A percentile compares a stretch with the other conserved stretches of the same genome.
Evolutionary conservation across 2,797 vertebrate genomes (phyloP).

Genomic region (Synaphobranchus kaupii): DNA sequence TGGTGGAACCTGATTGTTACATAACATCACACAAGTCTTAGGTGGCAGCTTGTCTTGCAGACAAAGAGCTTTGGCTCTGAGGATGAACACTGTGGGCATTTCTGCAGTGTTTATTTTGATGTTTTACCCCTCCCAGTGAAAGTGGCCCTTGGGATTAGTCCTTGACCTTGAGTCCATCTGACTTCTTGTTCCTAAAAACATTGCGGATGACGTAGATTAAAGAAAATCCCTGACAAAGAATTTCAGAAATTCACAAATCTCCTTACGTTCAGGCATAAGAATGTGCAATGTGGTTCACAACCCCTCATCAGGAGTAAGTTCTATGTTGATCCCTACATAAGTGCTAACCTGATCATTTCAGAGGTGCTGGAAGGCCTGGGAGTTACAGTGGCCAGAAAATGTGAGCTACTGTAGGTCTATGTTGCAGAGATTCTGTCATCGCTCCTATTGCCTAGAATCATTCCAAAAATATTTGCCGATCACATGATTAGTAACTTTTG

Average conservation of each 20-base stretch:
- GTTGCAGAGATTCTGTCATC: background rate
- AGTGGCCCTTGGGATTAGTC: background rate
- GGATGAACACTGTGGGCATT: background rate
- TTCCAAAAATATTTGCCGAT: background rate
- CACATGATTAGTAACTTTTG: background rate
- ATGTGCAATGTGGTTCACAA: constrained; percentile 23
- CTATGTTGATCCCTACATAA: background rate
- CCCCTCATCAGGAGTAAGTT: background rate
- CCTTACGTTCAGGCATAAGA: constrained; percentile 46
- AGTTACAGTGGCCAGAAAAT: background rate
- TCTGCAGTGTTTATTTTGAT: background rate
- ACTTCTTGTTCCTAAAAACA: constrained; percentile 13
- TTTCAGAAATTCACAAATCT: constrained; percentile 54
- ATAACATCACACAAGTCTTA: background rate
- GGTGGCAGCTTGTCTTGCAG: background rate
- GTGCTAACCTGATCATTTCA: background rate
- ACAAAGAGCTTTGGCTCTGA: background rate
- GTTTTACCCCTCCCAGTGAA: background rate
- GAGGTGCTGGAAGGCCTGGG: background rate
- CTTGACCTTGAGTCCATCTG: background rate
- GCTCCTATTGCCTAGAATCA: background rate
- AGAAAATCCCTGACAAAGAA: constrained; percentile 53
- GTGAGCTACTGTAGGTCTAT: background rate
- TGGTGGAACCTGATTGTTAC: background rate
- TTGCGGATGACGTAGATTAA: background rate